A percentile compares a stretch with the other conserved stretches of the same genome.
phyloP scores from a whole-genome alignment of 2,797 vertebrate species.

The Rhincodon typus region DNA sequence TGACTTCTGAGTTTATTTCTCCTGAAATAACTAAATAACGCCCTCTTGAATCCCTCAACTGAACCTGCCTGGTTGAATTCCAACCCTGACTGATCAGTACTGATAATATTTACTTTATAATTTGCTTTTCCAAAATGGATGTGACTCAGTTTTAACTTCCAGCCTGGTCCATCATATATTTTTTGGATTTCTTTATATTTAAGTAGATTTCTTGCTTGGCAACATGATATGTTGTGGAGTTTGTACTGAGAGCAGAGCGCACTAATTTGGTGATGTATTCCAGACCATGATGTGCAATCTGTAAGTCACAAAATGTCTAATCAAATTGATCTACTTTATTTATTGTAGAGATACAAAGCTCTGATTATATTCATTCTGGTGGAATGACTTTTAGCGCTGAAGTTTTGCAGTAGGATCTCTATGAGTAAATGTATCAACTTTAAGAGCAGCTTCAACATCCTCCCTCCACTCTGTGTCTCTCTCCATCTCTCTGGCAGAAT shows the following conservation, averaged over 20 bases:
- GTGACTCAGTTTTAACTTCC: not conserved
- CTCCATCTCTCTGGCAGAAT: not conserved
- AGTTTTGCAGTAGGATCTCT: not conserved
- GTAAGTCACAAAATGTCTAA: not conserved
- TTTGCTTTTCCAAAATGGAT: not conserved
- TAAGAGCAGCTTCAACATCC: not conserved
- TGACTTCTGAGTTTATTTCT: no score
- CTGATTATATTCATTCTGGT: not conserved
- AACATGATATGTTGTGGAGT: not conserved
- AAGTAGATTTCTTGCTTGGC: not conserved
- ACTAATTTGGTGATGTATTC: not conserved
- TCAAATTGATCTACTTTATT: not conserved
- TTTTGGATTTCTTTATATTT: not conserved
- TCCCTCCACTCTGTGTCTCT: not conserved
- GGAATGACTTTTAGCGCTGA: not conserved
- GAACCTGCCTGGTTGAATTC: no score
- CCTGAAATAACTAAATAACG: no score
- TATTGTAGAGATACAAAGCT: not conserved
- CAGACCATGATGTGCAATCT: not conserved
- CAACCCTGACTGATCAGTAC: not conserved
- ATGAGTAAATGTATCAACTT: not conserved
- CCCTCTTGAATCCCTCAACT: no score
- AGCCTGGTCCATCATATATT: not conserved
- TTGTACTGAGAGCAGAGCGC: not conserved
- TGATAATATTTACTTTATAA: not conserved